phyloP scores from a whole-genome alignment of 2,797 vertebrate species.

The Rhabdomys pumilio region DNA sequence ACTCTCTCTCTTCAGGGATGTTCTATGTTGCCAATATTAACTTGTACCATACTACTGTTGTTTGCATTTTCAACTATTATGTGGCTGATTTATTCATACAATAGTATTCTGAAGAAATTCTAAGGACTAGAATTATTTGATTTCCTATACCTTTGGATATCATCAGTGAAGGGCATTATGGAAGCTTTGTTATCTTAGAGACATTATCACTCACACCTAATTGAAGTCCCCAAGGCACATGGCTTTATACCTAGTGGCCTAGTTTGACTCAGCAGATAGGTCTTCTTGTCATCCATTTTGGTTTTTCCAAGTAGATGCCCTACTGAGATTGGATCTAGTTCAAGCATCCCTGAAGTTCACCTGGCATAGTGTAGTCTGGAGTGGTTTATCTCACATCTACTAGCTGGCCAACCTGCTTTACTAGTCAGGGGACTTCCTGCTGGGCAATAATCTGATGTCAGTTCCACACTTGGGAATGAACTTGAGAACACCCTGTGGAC shows the following conservation, averaged over 20 bases:
- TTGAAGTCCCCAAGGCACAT: not conserved
- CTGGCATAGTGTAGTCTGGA: not conserved
- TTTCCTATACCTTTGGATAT: not conserved
- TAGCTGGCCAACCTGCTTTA: not conserved
- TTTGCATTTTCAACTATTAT: not conserved
- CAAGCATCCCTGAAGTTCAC: not conserved
- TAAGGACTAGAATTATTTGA: slow-evolving; percentile 22
- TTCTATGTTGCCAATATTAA: slow-evolving; percentile 1
- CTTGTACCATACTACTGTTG: not conserved
- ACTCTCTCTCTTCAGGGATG: not conserved
- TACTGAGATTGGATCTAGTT: slow-evolving; percentile 35
- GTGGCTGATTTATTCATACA: slow-evolving; percentile 7
- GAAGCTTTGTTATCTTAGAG: not conserved
- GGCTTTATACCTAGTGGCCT: not conserved
- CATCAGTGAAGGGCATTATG: not conserved
- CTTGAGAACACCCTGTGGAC: not conserved
- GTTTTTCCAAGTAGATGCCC: not conserved
- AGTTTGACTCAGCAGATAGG: not conserved
- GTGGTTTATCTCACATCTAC: not conserved
- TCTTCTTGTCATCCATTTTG: not conserved
- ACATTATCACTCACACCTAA: not conserved
- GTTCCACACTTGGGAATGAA: not conserved
- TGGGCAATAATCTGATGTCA: slow-evolving; percentile 23
- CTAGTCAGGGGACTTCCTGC: not conserved
- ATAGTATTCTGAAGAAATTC: slow-evolving; percentile 50